Evolutionary conservation across 2,888 invertebrate genomes (phyloP), one percentile per base, ranked within the genome.

Genomic region (Plebejus melissa): DNA sequence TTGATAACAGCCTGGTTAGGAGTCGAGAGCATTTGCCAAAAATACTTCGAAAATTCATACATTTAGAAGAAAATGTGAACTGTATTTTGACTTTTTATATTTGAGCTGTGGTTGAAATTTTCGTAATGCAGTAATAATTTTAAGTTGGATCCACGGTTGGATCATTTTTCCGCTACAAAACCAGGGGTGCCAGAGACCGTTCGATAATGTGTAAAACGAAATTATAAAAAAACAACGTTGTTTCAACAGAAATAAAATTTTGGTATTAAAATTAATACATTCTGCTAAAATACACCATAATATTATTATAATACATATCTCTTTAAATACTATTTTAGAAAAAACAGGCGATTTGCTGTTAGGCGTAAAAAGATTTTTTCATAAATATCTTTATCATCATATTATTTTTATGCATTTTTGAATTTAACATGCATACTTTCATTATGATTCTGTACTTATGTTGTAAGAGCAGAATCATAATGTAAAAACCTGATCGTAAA

Each of bases 1-100:
- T 81, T 77, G 78, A 78, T 79, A 78, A 78, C 77, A 77, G 78
- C 78, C 76, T 79, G 77, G 80, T 78, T 78, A 78, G 76, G 76
- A 78, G 75, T 72, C 72, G 72, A 54, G 72, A 72, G 32, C 16
- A 54, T 28, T 54, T 70, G 71, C 60, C 74, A 75, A 74, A 77
- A 76, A 60, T 75, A 54, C 69, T 70, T 57, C 65, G 58, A 65
- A 69, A 76, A 76, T 77, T 76, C 74, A 76, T 76, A 76, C 41
- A 74, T 74, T 76, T 65, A 71, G 65, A 32, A 74, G 69, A 74
- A 77, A 77, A 75, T 77, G 72, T 69, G 77, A 77, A 76, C 69
- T 77, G 41, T 16, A 58, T 38, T 38, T 38, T 38, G 38, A 28
- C 11, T 36, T 60, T 74, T 58, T 74, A 57, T 71, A 72, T 77